These are phyloP conservation scores for Lacerta bilineata DNA, from an alignment of 2,797 vertebrate genomes.

Conservation along the genomic window DNA sequence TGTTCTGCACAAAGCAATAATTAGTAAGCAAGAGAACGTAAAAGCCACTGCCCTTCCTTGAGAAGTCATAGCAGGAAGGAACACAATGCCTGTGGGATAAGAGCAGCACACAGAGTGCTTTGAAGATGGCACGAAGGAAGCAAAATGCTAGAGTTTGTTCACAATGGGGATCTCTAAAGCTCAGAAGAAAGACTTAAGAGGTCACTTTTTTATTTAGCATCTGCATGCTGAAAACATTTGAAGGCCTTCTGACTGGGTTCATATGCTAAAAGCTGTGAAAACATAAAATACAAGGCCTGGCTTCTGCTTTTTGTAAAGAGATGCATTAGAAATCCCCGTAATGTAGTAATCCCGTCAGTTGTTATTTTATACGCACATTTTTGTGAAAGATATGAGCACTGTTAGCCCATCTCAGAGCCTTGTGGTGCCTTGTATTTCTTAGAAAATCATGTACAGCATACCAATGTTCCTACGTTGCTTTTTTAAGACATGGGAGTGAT, in stretches of 20 bases:
- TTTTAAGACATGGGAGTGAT: not conserved
- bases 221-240: conserved; percentile 19
- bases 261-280: not conserved
- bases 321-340: not conserved
- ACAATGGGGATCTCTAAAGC: conserved; percentile 37
- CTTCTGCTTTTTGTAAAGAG: not conserved
- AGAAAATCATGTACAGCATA: not conserved
- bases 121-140: conserved; percentile 53
- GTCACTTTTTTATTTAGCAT: conserved; percentile 23
- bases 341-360: not conserved
- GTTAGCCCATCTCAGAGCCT: not conserved
- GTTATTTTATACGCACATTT: not conserved
- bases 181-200: conserved; percentile 19
- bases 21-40: conserved; percentile 8
- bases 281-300: not conserved
- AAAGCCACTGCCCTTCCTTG: conserved; percentile 11
- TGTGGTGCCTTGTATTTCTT: not conserved
- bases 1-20: not conserved
- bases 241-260: not conserved
- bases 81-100: conserved; percentile 35
- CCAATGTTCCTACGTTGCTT: not conserved
- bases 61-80: conserved; percentile 34
- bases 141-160: conserved; percentile 54
- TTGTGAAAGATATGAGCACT: not conserved
- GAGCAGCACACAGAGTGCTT: conserved; percentile 40